Base-by-base conservation (phyloP, 35 echinoderm and acorn worm species). In the Stichopus chloronotus region DNA sequence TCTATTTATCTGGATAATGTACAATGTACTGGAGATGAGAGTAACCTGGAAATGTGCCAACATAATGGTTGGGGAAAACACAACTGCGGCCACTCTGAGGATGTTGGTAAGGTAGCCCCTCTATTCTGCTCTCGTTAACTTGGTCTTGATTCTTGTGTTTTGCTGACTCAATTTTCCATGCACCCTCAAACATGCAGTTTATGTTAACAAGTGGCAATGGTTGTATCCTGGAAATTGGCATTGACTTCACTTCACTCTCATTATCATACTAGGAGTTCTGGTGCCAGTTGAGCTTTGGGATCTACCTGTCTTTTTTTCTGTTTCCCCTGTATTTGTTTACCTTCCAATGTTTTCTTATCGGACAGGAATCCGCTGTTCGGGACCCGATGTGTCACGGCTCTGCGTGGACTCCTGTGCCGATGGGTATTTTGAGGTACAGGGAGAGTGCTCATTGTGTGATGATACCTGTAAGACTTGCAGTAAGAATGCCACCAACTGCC, bases 51-150 rank as follows among this genome's bases (percentile, higher is more conserved):
- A 17, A 96, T 95, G 56, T 99, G 97, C 79, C 61, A 54, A 19
- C 82, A 94, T 57, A n/a, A 55, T 19, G 57, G 82, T 16, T 99
- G 97, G 97, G 93, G 92, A 7, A 58, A 55, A 78, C 94, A 96
- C 74, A 93, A 92, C 78, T 96, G 95, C 56, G 97, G 92, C 20
- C 97, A 99, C 54, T 93, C 91, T 12, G 97, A 99, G 90, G 97
- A 99, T 96, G 95, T 95, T 65, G 97, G 97, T 99, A 90, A 79
- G 90, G 9, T 43, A 43, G 30, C 30, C 30, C 30, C 30, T 43
- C 30, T 43, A 43, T 43, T 43, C 30, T 43, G 30, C 30, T 43
- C 3, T 43, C 30, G 30, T 43, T 43, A 43, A 0, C 0, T 43
- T 43, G 30, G 30, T 43, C 3, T 43, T 43, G 30, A 43, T 43